Evolutionary conservation across 1,140 invertebrate genomes (phyloP), one percentile per base, ranked within the genome.

Genomic region (Eulimnadia texana): DNA sequence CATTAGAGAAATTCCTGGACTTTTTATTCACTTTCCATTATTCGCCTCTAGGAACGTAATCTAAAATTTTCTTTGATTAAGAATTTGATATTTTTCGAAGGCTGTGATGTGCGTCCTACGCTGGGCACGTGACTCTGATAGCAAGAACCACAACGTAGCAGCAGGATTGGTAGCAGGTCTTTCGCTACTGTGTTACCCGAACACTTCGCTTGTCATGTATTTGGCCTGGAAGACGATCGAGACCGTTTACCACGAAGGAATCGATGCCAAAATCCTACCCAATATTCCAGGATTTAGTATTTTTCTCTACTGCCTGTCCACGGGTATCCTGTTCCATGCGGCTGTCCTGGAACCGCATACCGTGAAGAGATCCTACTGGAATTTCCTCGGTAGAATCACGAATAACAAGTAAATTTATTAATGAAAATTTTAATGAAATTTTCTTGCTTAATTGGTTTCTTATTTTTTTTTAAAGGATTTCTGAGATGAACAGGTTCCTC

Each of bases 331-430:
- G 16, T 89, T 92, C 68, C 87, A 90, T 74, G 82, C 81, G 47
- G 87, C 84, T 64, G 79, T 90, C 25, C 64, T 90, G 58, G 87
- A 90, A 70, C 86, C 88, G 13, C 80, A 85, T 63, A 84, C 82
- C 68, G 71, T 92, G 49, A 77, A 88, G 67, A 75, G 84, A 11
- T 86, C 85, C n/a, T 92, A 92, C 71, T 89, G 84, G 79, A 86
- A 84, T 69, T 92, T 90, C 72, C 73, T 92, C 28, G 77, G 82
- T 61, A 79, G 77, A 64, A 73, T 90, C 29, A 90, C 88, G 6
- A 84, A 84, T 47, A 81, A 82, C 72, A 81, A 82, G 84, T 83
- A 73, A n/a, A n/a, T n/a, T 24, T 54, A 10, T 22, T 3, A 22
- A 24, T 19, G 29, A 19, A n/a, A 61, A 61, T 58, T 1, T 59